Evolutionary conservation across 2,888 invertebrate species (phyloP), one percentile per base, ranked within the genome.

Genomic region (Rhaphigaster nebulosa): DNA sequence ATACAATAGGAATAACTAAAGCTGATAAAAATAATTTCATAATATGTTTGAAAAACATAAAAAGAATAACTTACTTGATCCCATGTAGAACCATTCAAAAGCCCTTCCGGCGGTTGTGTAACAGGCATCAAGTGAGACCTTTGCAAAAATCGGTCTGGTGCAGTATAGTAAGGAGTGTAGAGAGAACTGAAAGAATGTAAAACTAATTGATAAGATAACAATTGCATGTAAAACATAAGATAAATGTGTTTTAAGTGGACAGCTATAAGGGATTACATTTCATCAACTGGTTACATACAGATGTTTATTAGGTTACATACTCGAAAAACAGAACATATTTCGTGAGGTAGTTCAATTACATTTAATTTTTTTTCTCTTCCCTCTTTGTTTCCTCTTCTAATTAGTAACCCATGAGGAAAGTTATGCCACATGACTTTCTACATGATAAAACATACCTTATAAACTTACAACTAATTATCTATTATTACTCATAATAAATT

Each of bases 91-190:
- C 95, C 95, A 94, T 93, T 93, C 76, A 96, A 93, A 93, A 97
- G 94, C 92, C 95, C 94, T 38, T 95, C 94, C 0, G 97, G 97
- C 84, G 95, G 95, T 91, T 95, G 94, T 93, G 95, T 95, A 91
- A 96, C 95, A 93, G 96, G 95, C 93, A 96, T 95, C 89, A 96
- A 95, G 93, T 96, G 96, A 0, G 96, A 94, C 92, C 95, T 95
- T 88, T 96, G 95, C 92, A 96, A 94, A 94, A 96, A 96, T 88
- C 96, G 94, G 93, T 97, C 96, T 87, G 96, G 95, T n/a, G 95
- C 94, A 87, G 93, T 93, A 87, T 92, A 84, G 34, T 87, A 90
- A 45, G 90, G 80, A 26, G 90, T 87, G n/a, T 54, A 90, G 4
- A 90, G 84, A 34, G 90, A 45, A 90, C 90, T 90, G 56, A 56